Conservation (phyloP, 2,888 invertebrate genomes). For the Stenodera caucasica region DNA sequence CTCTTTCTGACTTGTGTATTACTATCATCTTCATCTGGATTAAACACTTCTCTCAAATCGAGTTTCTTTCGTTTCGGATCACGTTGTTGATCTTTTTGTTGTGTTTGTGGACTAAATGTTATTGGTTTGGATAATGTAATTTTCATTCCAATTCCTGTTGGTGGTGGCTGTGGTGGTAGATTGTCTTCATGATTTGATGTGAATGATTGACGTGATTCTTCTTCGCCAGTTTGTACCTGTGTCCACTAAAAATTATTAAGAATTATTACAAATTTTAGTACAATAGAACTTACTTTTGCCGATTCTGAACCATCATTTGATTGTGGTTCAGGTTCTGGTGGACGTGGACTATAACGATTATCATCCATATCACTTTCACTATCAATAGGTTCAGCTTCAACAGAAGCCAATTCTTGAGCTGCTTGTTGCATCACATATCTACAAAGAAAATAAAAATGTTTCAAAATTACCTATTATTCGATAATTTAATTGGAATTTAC, state of each 20-base stretch:
- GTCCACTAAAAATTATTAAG: slow-evolving; percentile 48
- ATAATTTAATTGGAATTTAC: slow-evolving; percentile 31
- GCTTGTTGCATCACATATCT: slow-evolving; percentile 62
- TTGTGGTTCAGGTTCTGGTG: slow-evolving; percentile 46
- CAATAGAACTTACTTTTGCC: slow-evolving; percentile 43
- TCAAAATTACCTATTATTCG: too few species aligned
- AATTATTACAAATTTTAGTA: slow-evolving; percentile 4
- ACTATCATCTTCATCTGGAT: slow-evolving; percentile 77
- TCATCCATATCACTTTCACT: slow-evolving; percentile 63
- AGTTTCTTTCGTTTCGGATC: slow-evolving; percentile 70
- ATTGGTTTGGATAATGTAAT: slow-evolving; percentile 54
- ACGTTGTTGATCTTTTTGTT: slow-evolving; percentile 35
- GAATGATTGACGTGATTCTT: slow-evolving; percentile 57
- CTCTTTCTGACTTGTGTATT: slow-evolving; percentile 66
- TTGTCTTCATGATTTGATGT: slow-evolving; percentile 52
- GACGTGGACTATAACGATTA: slow-evolving; percentile 50
- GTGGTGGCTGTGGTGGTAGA: slow-evolving; percentile 35
- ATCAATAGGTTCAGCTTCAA: slow-evolving; percentile 75
- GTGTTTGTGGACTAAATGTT: slow-evolving; percentile 54
- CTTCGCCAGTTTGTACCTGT: slow-evolving; percentile 54
- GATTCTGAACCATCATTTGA: slow-evolving; percentile 48
- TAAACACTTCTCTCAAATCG: slow-evolving; percentile 83
- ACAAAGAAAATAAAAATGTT: slow-evolving; percentile 21
- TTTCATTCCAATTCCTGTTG: slow-evolving; percentile 52
- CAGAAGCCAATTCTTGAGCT: slow-evolving; percentile 64